Evolutionary conservation across 1,140 invertebrate genomes (phyloP).

Genomic region (Drosophila tropicalis): DNA sequence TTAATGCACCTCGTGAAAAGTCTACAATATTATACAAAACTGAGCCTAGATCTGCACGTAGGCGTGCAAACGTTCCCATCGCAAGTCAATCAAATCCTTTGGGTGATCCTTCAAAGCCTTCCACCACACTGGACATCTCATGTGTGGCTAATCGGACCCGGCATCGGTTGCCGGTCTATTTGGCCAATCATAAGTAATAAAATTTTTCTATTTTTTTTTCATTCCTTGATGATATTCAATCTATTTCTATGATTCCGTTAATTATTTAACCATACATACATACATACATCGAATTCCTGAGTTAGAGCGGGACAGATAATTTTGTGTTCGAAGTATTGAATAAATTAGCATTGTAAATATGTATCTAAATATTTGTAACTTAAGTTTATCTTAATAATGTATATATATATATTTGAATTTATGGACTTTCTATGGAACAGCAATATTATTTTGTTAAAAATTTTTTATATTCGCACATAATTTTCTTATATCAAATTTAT

Average conservation of each 20-base stretch:
- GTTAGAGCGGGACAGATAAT: neutral
- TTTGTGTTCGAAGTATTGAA: no score
- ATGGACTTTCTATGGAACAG: neutral
- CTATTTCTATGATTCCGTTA: neutral
- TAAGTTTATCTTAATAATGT: neutral
- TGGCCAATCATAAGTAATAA: neutral
- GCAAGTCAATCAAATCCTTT: neutral
- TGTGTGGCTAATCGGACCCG: slow-evolving; percentile 14
- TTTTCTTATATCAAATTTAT: neutral
- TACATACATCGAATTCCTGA: neutral
- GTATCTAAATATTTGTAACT: neutral
- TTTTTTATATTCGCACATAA: neutral
- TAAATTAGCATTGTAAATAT: slow-evolving; percentile 1
- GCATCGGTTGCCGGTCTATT: neutral
- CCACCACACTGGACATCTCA: neutral
- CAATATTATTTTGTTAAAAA: neutral
- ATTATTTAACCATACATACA: neutral
- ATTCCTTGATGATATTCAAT: neutral
- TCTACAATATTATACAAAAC: neutral
- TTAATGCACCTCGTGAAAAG: neutral
- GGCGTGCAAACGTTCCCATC: neutral
- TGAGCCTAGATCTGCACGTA: neutral
- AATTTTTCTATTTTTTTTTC: neutral
- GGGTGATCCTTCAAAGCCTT: neutral
- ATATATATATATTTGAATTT: neutral